A percentile compares a stretch with the other conserved stretches of the same genome.
Conservation (phyloP, 2,797 vertebrate species). For the Ammospiza maritima region DNA sequence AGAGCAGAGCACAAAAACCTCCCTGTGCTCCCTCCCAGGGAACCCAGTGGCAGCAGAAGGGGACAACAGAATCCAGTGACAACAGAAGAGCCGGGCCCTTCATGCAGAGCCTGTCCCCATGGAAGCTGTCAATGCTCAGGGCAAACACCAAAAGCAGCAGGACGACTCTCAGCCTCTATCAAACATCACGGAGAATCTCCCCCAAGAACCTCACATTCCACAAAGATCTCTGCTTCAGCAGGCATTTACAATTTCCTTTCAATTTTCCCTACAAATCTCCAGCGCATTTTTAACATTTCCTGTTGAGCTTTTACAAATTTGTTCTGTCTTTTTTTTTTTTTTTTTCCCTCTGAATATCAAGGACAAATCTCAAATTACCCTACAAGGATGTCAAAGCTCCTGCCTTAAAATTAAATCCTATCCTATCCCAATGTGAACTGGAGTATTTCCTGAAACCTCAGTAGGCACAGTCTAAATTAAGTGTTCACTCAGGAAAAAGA, state of each 20-base stretch:
- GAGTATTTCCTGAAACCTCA: not conserved
- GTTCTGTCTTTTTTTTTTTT: not conserved
- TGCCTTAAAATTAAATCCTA: slow-evolving; percentile 14
- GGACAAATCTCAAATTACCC: not conserved
- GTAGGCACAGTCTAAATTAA: not conserved
- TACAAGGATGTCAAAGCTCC: not conserved
- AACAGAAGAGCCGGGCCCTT: not conserved
- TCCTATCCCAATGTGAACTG: not conserved
- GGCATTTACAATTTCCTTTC: not conserved
- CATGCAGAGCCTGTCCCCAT: not conserved
- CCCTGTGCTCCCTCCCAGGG: not conserved
- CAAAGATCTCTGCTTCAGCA: not conserved
- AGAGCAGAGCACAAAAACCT: not conserved
- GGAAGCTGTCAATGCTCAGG: not conserved
- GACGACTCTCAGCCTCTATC: not conserved
- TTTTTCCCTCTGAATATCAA: not conserved
- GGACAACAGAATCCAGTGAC: not conserved
- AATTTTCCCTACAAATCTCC: not conserved
- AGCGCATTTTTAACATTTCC: not conserved
- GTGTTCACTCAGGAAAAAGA: not conserved
- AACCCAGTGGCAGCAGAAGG: not conserved
- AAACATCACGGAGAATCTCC: not conserved
- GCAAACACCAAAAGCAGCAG: not conserved
- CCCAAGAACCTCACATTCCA: not conserved
- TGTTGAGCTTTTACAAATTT: not conserved